Percentiles rank a stretch among this genome's conserved stretches.
These are phyloP conservation scores for Leptopilina boulardi DNA, from an alignment of 1,140 invertebrate genomes.

Conservation along the genomic window DNA sequence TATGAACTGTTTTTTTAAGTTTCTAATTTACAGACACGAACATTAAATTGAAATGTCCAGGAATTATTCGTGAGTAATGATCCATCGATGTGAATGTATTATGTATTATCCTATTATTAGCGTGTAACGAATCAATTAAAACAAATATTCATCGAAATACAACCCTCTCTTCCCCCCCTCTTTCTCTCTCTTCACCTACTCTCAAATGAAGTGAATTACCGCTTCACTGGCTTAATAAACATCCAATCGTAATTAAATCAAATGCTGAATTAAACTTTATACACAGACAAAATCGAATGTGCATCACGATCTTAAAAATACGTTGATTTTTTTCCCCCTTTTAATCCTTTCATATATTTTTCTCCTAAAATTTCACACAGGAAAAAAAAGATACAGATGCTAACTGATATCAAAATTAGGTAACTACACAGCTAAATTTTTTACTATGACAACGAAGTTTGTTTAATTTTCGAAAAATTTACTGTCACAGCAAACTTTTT, in stretches of 20 bases:
- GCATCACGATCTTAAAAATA: not conserved
- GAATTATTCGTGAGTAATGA: slow-evolving; percentile 23
- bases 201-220: slow-evolving; percentile 20
- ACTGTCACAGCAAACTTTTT: too few species aligned
- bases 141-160: slow-evolving; percentile 24
- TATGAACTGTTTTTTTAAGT: not conserved
- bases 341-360: too few species aligned
- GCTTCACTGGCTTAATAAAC: slow-evolving; percentile 16
- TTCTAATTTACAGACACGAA: not conserved
- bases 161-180: too few species aligned
- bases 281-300: not conserved
- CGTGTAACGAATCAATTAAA: slow-evolving; percentile 24
- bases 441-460: too few species aligned
- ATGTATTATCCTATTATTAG: slow-evolving; percentile 18
- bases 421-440: too few species aligned
- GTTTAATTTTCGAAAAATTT: too few species aligned
- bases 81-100: not conserved
- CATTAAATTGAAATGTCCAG: slow-evolving; percentile 6
- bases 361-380: too few species aligned
- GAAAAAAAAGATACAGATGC: too few species aligned
- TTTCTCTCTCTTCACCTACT: too few species aligned
- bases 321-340: too few species aligned
- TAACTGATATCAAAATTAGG: too few species aligned
- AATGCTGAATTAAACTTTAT: slow-evolving; percentile 1
- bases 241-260: slow-evolving; percentile 4